Percentiles rank a stretch among this genome's conserved stretches.
Conservation (phyloP, 2,113 vertebrate genomes). For the Grammomys surdaster region DNA sequence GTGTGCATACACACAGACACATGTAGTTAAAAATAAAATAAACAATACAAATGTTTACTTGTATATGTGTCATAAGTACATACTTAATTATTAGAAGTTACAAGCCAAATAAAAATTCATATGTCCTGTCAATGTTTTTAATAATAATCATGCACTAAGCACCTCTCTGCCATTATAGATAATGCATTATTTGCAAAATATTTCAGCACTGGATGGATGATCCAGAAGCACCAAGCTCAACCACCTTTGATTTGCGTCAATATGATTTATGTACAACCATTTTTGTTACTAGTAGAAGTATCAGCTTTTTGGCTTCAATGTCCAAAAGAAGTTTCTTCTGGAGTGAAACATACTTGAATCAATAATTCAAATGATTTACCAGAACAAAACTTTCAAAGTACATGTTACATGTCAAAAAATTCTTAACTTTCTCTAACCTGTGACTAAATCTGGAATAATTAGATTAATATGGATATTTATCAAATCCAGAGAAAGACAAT, state of each 20-base stretch:
- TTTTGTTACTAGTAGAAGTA: neutral
- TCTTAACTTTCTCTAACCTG: conserved; percentile 24
- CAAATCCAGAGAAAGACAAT: conserved; percentile 25
- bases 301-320: neutral
- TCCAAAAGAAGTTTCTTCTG: conserved; percentile 4
- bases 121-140: conserved; percentile 23
- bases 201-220: conserved; percentile 16
- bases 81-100: neutral
- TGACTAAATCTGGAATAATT: conserved; percentile 7
- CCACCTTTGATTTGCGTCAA: neutral
- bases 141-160: neutral
- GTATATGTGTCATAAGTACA: neutral
- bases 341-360: neutral
- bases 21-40: neutral
- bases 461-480: neutral
- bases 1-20: neutral
- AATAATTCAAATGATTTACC: conserved; percentile 9
- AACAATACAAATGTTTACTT: neutral
- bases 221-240: neutral
- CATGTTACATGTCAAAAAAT: neutral
- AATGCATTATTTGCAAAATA: conserved; percentile 36
- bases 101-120: neutral
- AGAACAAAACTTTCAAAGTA: conserved; percentile 15
- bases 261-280: neutral
- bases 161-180: neutral